Conservation (phyloP, 1,140 invertebrate genomes). For the Apis dorsata region DNA sequence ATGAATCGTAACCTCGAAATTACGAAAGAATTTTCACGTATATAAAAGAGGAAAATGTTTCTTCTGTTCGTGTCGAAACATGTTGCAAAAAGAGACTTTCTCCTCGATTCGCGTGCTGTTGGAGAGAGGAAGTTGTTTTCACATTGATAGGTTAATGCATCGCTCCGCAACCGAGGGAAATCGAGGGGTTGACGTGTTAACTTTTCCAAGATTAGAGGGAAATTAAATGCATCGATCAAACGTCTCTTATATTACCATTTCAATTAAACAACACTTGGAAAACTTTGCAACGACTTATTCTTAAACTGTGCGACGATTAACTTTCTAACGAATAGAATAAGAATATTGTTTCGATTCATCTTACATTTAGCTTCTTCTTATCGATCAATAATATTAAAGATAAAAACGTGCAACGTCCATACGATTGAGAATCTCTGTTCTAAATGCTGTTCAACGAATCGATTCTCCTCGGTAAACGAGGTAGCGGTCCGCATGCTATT, state of each 20-base stretch:
- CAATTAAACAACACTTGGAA: not conserved
- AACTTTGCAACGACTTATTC: no score
- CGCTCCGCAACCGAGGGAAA: not conserved
- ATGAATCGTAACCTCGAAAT: not conserved
- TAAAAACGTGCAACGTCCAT: not conserved
- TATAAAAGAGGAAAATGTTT: no score
- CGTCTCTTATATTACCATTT: not conserved
- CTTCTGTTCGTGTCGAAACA: no score
- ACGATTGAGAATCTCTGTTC: slow-evolving; percentile 19
- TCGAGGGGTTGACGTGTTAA: not conserved
- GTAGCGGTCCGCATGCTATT: slow-evolving; percentile 59
- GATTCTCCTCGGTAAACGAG: slow-evolving; percentile 56
- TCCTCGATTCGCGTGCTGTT: not conserved
- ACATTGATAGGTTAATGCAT: not conserved
- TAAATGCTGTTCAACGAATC: slow-evolving; percentile 53
- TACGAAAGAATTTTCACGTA: not conserved
- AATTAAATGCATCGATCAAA: not conserved
- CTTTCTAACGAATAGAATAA: no score
- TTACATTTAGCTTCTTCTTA: no score
- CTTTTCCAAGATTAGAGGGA: not conserved
- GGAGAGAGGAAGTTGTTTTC: not conserved
- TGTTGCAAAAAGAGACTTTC: slow-evolving; percentile 2
- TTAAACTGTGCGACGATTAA: no score
- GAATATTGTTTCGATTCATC: no score
- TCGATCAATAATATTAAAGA: no score